A percentile compares a stretch with the other conserved stretches of the same genome.
Evolutionary conservation across 1,140 invertebrate species (phyloP).

Genomic region (Eumaeus atala): DNA sequence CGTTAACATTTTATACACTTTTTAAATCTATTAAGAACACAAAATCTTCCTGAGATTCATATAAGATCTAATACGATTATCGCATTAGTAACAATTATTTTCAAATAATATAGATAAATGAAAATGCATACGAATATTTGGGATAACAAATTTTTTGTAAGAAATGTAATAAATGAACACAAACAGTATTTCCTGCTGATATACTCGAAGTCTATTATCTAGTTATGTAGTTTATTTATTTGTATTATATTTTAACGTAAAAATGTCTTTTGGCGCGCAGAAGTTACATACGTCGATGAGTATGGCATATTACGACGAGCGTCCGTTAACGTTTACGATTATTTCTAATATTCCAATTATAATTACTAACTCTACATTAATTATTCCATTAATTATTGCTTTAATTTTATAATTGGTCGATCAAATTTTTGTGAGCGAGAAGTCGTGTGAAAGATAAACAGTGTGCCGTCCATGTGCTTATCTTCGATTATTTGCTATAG

Average conservation of each 20-base stretch:
- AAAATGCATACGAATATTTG: slow-evolving; percentile 10
- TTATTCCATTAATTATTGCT: slow-evolving; percentile 59
- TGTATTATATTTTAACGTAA: slow-evolving; percentile 27
- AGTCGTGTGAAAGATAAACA: slow-evolving; percentile 59
- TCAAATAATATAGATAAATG: slow-evolving; percentile 8
- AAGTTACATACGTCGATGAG: slow-evolving; percentile 34
- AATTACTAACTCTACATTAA: slow-evolving; percentile 41
- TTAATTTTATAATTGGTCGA: slow-evolving; percentile 59
- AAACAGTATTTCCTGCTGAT: slow-evolving; percentile 1
- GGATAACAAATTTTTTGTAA: slow-evolving; percentile 14
- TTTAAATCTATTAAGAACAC: slow-evolving; percentile 51
- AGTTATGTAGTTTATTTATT: slow-evolving; percentile 21
- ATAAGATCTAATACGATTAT: slow-evolving; percentile 38
- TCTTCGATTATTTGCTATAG: slow-evolving; percentile 55
- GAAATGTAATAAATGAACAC: slow-evolving; percentile 13
- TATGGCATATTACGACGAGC: slow-evolving; percentile 17
- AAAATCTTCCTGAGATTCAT: slow-evolving; percentile 44
- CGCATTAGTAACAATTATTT: slow-evolving; percentile 41
- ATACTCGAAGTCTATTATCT: slow-evolving; percentile 9
- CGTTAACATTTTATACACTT: slow-evolving; percentile 9
- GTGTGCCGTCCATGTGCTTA: slow-evolving; percentile 62
- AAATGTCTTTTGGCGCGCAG: slow-evolving; percentile 65
- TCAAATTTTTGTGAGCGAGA: slow-evolving; percentile 61
- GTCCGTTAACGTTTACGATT: slow-evolving; percentile 17
- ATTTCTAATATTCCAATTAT: slow-evolving; percentile 9